Evolutionary conservation across 2,797 vertebrate genomes (phyloP), one percentile per base, ranked within the genome.

Genomic region (Gephyroberyx darwinii): DNA sequence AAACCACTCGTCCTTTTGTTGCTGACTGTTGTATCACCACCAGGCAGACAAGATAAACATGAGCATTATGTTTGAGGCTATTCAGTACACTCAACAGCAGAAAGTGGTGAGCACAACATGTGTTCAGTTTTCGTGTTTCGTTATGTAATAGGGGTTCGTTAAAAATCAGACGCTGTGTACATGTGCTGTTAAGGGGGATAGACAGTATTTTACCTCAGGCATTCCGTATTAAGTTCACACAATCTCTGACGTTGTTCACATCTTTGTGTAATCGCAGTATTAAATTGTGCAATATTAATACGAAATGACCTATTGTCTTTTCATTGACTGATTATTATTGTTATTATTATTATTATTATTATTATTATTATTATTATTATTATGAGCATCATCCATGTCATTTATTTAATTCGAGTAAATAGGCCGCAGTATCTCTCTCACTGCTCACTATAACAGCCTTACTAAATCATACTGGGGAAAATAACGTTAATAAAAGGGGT

Each of bases 221-320:
- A 74, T 83, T 82, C 83, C 86, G 84, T 83, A 84, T 84, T 82
- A 88, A 88, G 79, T 88, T 77, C 86, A 89, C 71, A 76, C 86
- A 75, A 70, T 80, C 82, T 86, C 84, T 86, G 81, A 84, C 82
- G 71, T 86, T 90, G 84, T 91, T 88, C 84, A 85, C 86, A 88
- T 90, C 82, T 90, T 89, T 91, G 90, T 92, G 88, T 87, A 84
- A 88, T 87, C 85, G 83, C 92, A 92, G 89, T 90, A 92, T 93
- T 92, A 92, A 93, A 92, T 91, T 90, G 93, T 92, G 91, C 91
- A 92, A 92, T 92, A 91, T 88, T 88, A 86, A 87, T 81, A 84
- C 83, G 69, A 78, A 81, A 78, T 87, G 26, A 26, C 26, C 26
- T 67, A 77, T 39, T 85, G 86, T 89, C 85, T 88, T 83, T 90